These are phyloP conservation scores for Suncus etruscus DNA, from an alignment of 2,113 vertebrate species.

Conservation along the genomic window DNA sequence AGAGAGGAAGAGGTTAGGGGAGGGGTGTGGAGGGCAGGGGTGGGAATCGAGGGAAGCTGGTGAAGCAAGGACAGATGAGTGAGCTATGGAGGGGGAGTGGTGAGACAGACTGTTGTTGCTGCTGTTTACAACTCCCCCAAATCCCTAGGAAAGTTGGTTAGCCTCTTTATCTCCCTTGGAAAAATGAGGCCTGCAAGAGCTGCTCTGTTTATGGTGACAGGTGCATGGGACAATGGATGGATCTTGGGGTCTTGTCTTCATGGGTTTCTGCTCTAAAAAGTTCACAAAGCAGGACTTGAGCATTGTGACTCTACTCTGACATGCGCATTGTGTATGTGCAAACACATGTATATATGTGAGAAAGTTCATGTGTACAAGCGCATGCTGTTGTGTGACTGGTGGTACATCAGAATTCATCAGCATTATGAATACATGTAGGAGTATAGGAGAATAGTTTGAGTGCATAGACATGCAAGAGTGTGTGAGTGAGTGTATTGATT, in stretches of 20 bases:
- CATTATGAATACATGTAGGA: neutral
- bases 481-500: neutral
- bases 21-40: slow-evolving; percentile 8
- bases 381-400: neutral
- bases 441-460: neutral
- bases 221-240: neutral
- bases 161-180: neutral
- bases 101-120: neutral
- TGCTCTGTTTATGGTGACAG: neutral
- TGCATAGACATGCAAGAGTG: no score
- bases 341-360: no score
- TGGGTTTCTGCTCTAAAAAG: neutral
- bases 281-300: neutral
- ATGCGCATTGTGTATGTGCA: no score
- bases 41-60: neutral
- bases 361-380: no score
- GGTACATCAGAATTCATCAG: neutral
- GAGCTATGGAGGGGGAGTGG: neutral
- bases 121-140: neutral
- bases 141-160: neutral
- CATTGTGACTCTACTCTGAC: neutral
- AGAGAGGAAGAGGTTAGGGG: slow-evolving; percentile 73
- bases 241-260: neutral
- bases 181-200: neutral
- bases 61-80: neutral